Evolutionary conservation across 2,888 invertebrate species (phyloP), one percentile per base, ranked within the genome.

Genomic region (Phyllotreta striolata): DNA sequence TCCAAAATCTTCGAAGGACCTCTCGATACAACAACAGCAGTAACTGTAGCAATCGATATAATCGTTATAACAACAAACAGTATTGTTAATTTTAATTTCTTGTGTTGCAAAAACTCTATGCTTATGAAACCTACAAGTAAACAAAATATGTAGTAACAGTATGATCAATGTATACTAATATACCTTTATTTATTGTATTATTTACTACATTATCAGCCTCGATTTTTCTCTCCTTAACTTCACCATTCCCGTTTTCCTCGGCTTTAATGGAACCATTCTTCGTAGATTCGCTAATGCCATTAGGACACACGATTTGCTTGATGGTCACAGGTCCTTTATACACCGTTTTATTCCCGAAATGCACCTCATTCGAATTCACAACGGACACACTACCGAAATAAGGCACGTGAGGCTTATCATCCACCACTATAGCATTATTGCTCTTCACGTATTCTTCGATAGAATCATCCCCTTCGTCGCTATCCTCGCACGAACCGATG

Each of bases 321-420:
- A 92, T 91, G 38, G 88, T 89, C 10, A 92, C 91, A 49, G 91
- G 91, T 5, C 91, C 91, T 76, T 91, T 88, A 75, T 91, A 91
- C 74, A 88, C 88, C 4, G 90, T 90, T 73, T 89, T 91, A 73
- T 90, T 89, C 0, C 92, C 92, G 71, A 92, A 87, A 69, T 90
- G 90, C 1, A 92, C 87, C 77, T 91, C 89, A 34, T 86, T 86
- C 0, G 91, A 91, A 73, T 90, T 87, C 37, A 84, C 84, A 1
- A 92, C 86, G 14, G 86, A 85, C 34, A 91, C 85, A 74, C 85
- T 87, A 54, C 88, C 89, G 70, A 87, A 85, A 46, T 59, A 40
- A 1, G 66, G 60, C 34, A 65, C 6, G 14, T 63, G 14, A 1
- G 59, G 14, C n/a, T 55, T 24, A 9, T 54, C 47, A 10, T 55